Evolutionary conservation across 2,888 invertebrate genomes (phyloP), one percentile per base, ranked within the genome.

Genomic region (Aelia acuminata): DNA sequence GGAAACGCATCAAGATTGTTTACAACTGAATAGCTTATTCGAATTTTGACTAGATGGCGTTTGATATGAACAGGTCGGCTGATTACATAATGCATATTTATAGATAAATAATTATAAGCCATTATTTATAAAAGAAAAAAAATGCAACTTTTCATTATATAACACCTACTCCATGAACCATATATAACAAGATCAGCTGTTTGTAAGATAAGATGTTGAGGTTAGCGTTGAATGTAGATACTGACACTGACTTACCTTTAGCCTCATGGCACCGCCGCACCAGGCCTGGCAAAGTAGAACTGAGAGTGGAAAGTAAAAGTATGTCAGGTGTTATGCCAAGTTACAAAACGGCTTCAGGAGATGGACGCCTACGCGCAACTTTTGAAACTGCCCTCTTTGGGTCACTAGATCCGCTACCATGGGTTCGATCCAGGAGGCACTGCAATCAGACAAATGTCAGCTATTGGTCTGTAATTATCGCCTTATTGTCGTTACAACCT

Each of bases 241-340:
- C 13, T 8, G 26, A 57, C 15, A 15, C 13, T 4, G 15, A 57
- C 57, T 57, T 57, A 57, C 57, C 57, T n/a, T 57, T 57, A 57
- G 57, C 26, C 13, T 57, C 57, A 57, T 57, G 26, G 57, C 26
- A 4, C 26, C 57, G 57, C 26, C 57, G 57, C 26, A 4, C 26
- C 4, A 57, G 57, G 3, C 26, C 57, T 57, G 57, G 15, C 57
- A 26, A 57, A 57, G 57, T 75, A 50, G 35, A 49, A 85, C 85
- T 85, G 85, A 75, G 85, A 85, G 50, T 50, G 18, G 85, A 85
- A 85, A 63, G 86, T 53, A 63, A 86, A 86, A 86, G 86, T 86
- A 86, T 86, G 86, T 63, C 86, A 86, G 86, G 57, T 57, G 57
- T 86, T 86, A 63, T 86, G 86, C 86, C 43, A 39, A 63, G 86